Percentiles rank a stretch among this genome's conserved stretches.
Conservation (phyloP, 2,888 invertebrate species). For the Gortyna flavago region DNA sequence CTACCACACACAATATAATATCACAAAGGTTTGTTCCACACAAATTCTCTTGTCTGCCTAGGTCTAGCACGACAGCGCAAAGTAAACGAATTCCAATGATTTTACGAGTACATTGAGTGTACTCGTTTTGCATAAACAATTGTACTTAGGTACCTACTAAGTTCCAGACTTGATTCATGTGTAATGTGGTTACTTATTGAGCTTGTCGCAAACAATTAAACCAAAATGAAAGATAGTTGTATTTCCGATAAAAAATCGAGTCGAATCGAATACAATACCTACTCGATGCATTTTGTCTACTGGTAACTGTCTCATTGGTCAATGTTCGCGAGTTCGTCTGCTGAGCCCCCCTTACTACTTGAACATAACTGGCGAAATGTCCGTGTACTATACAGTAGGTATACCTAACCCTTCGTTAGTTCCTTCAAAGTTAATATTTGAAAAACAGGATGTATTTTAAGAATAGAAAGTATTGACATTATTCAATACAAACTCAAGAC, state of each 20-base stretch:
- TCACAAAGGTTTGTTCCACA: not conserved
- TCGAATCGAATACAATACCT: not conserved
- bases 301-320: too few relatives aligned
- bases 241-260: not conserved
- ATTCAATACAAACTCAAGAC: too few relatives aligned
- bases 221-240: not conserved
- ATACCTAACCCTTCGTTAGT: not conserved
- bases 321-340: not conserved
- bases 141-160: not conserved
- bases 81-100: too few relatives aligned
- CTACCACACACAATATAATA: not conserved
- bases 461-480: not conserved
- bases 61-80: too few relatives aligned
- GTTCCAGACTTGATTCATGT: not conserved
- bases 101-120: not conserved
- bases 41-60: not conserved
- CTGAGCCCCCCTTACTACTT: not conserved
- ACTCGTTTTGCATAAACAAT: not conserved
- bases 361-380: not conserved
- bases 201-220: not conserved
- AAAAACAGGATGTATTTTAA: too few relatives aligned
- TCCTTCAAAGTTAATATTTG: too few relatives aligned
- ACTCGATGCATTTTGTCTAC: too few relatives aligned
- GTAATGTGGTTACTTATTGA: not conserved
- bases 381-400: not conserved